Percentiles rank a stretch among this genome's conserved stretches.
Conservation (phyloP, 2,888 invertebrate genomes). For the Thumatha senex region DNA sequence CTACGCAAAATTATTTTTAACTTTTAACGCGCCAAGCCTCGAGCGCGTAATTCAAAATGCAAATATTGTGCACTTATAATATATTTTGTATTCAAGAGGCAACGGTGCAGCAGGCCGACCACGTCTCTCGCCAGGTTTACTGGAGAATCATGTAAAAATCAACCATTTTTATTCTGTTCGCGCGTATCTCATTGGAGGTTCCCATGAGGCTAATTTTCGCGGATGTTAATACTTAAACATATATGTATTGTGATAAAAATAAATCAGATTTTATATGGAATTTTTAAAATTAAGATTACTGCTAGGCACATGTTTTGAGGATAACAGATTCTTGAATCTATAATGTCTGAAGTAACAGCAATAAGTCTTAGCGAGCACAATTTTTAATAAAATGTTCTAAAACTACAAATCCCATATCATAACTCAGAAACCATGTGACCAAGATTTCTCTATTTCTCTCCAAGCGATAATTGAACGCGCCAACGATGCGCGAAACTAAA, state of each 20-base stretch:
- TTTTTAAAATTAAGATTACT: background rate
- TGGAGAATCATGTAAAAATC: slow-evolving; percentile 80
- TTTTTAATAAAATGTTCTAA: background rate
- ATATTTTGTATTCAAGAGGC: slow-evolving; percentile 76
- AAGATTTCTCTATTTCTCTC: slow-evolving; percentile 11
- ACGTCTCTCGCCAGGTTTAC: slow-evolving; percentile 75
- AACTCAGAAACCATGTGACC: slow-evolving; percentile 8
- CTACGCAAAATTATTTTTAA: slow-evolving; percentile 29
- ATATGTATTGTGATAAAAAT: background rate
- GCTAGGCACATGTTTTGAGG: background rate
- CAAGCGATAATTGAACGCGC: slow-evolving; percentile 35
- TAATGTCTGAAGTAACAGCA: no score
- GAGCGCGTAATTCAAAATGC: slow-evolving; percentile 81
- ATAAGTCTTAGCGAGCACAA: background rate
- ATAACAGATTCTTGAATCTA: background rate
- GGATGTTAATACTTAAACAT: slow-evolving; percentile 21
- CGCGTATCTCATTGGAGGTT: slow-evolving; percentile 76
- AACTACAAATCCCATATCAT: background rate
- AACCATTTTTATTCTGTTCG: slow-evolving; percentile 75
- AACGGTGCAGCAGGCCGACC: slow-evolving; percentile 61
- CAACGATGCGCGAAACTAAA: slow-evolving; percentile 39
- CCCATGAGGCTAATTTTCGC: slow-evolving; percentile 81
- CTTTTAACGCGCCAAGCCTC: slow-evolving; percentile 53
- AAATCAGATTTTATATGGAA: background rate
- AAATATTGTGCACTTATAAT: slow-evolving; percentile 79